Evolutionary conservation across 2,113 vertebrate genomes (phyloP).

Genomic region (Seriola rivoliana): DNA sequence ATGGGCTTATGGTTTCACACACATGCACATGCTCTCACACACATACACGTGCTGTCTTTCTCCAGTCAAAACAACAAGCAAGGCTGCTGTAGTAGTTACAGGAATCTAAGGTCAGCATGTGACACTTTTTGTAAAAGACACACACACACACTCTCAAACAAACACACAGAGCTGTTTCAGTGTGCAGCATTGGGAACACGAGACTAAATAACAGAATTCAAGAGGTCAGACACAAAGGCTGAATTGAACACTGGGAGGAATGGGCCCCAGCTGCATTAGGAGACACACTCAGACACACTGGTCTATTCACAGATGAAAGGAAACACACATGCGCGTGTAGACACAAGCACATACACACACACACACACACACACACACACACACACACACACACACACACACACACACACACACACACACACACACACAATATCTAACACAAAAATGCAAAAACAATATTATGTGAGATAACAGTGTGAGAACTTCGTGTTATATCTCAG

Average conservation of each 20-base stretch:
- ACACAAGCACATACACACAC: neutral
- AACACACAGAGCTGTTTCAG: conserved; percentile 39
- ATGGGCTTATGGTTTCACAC: conserved; percentile 45
- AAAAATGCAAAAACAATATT: conserved; percentile 27
- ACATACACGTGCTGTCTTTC: conserved; percentile 26
- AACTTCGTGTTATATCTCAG: conserved; percentile 6
- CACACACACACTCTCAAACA: conserved; percentile 23
- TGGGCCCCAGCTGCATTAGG: conserved; percentile 52
- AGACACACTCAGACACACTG: conserved; percentile 16
- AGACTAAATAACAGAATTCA: conserved; percentile 61
- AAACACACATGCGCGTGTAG: neutral
- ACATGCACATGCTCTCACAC: conserved; percentile 27
- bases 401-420: neutral
- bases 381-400: neutral
- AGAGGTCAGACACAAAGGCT: conserved; percentile 64
- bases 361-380: neutral
- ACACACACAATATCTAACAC: neutral
- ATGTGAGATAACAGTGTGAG: conserved; percentile 3
- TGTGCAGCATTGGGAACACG: conserved; percentile 36
- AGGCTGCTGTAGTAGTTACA: conserved; percentile 46
- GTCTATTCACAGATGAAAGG: conserved; percentile 31
- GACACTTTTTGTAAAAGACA: conserved; percentile 40
- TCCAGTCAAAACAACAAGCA: conserved; percentile 69
- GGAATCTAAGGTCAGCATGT: conserved; percentile 50
- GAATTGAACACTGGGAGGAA: conserved; percentile 57